Base-by-base conservation (phyloP, 2,888 invertebrate genomes). In the Andrena bicolor region DNA sequence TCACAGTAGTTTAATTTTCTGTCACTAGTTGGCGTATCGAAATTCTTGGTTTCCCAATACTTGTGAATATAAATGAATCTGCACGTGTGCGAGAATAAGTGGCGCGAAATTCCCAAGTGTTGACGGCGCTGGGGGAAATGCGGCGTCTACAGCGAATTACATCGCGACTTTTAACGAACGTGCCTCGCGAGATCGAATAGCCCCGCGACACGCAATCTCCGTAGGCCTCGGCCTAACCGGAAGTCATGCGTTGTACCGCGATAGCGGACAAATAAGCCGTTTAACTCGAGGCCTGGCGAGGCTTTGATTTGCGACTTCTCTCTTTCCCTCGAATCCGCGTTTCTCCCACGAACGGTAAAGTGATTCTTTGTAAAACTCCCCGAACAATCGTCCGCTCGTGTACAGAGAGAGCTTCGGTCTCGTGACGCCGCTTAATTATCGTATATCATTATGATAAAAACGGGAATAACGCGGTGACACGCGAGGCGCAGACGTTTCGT, bases 221-320 rank as follows among this genome's bases (percentile, higher is more conserved):
- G 60, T 0, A 64, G 71, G 49, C 66, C 72, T 48, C 51, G 68
- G 41, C 26, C 60, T n/a, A 60, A 78, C 85, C 85, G 84, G 81
- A 85, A 85, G 85, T 81, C 77, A 53, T 65, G 72, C 73, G 85
- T 84, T 78, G 75, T 69, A 48, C 81, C 82, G 48, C 72, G 78
- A 85, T 84, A 82, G 63, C 80, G 74, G 84, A 84, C 84, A 85
- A 85, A 85, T 85, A 85, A 81, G 85, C 82, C 85, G 61, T 85
- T 85, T 82, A 84, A 82, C 77, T 71, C 65, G 71, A 28, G 51
- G 74, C 66, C 48, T 35, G 10, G 63, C 56, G 23, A 28, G 20
- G 20, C 71, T 66, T 63, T 68, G 78, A 78, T 83, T 74, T 64
- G 77, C 66, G 72, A 64, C 28, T 53, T 28, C 23, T 58, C 7